Percentiles rank a stretch among this genome's conserved stretches.
Evolutionary conservation across 2,113 vertebrate genomes (phyloP).

Genomic region (Herpetotheres cachinnans): DNA sequence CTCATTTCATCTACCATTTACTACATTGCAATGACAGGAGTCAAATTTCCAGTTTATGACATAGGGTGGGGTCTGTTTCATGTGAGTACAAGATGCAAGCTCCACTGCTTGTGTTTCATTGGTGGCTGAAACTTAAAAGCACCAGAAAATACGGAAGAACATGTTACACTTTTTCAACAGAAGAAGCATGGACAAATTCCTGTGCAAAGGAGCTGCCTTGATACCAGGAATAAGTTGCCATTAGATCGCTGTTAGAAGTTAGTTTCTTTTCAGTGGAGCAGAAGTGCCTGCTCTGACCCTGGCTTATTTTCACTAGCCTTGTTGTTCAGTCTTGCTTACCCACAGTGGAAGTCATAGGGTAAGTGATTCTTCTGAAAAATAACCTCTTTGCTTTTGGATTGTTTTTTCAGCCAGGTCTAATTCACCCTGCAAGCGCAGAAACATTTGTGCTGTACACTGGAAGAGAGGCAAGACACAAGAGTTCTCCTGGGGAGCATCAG

Average conservation of each 20-base stretch:
- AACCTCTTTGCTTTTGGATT: not conserved
- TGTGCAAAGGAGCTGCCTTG: not conserved
- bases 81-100: not conserved
- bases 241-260: not conserved
- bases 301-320: not conserved
- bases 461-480: not conserved
- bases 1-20: not conserved
- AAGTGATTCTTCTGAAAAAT: not conserved
- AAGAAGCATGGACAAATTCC: not conserved
- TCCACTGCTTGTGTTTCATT: not conserved
- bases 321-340: not conserved
- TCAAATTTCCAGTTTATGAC: not conserved
- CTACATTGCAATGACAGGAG: accelerated
- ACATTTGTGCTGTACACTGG: not conserved
- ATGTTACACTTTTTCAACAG: accelerated
- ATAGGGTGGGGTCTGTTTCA: not conserved
- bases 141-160: not conserved
- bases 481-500: not conserved
- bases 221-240: not conserved
- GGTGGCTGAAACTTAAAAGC: not conserved
- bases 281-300: not conserved
- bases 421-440: not conserved
- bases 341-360: not conserved
- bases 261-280: not conserved
- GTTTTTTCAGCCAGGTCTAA: not conserved